Evolutionary conservation across 2,113 vertebrate genomes (phyloP).

Genomic region (Paradoxurus hermaphroditus): DNA sequence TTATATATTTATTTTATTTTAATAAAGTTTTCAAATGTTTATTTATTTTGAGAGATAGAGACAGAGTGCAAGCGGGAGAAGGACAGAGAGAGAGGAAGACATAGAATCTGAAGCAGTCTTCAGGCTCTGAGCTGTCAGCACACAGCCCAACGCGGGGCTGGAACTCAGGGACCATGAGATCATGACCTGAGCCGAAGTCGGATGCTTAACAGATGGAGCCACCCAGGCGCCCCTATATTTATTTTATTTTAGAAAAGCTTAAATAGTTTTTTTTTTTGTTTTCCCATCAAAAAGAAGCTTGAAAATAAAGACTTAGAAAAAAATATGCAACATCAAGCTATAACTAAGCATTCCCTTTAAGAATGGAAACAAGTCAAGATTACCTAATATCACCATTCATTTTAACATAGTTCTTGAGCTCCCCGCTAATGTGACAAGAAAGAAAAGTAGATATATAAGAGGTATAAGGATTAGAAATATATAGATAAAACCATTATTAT

Average conservation of each 20-base stretch:
- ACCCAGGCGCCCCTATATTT: not conserved
- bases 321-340: not conserved
- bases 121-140: too few relatives aligned
- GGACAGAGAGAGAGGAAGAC: too few relatives aligned
- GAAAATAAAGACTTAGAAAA: not conserved
- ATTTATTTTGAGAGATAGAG: too few relatives aligned
- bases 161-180: too few relatives aligned
- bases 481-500: not conserved
- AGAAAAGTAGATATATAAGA: not conserved
- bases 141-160: too few relatives aligned
- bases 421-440: not conserved
- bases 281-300: not conserved
- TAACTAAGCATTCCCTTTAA: not conserved
- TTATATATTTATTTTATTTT: slow-evolving; percentile 15
- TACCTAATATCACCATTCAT: not conserved
- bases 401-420: not conserved
- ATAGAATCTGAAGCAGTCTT: too few relatives aligned
- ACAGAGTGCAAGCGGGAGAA: too few relatives aligned
- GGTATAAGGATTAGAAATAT: not conserved
- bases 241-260: not conserved
- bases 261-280: not conserved
- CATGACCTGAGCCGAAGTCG: too few relatives aligned
- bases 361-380: not conserved
- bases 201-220: too few relatives aligned
- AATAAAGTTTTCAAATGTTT: too few relatives aligned